phyloP scores from a whole-genome alignment of 2,797 vertebrate genomes.

The Hozukius guyotensis region DNA sequence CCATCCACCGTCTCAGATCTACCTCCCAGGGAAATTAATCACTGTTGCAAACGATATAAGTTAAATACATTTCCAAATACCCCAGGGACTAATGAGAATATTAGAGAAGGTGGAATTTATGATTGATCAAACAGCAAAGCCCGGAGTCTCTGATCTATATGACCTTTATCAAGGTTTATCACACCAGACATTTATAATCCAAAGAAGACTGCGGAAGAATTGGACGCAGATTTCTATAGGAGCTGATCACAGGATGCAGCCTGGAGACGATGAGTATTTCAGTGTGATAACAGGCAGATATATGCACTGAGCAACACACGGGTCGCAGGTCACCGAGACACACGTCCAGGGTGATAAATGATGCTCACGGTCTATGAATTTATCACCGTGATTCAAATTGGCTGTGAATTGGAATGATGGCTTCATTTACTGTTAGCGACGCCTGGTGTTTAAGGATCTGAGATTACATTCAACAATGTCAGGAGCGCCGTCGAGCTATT shows the following conservation, averaged over 20 bases:
- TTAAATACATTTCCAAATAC: slow-evolving; percentile 69
- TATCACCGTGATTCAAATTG: slow-evolving; percentile 34
- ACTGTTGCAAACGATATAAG: slow-evolving; percentile 61
- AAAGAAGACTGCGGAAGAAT: slow-evolving; percentile 7
- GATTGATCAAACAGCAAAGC: slow-evolving; percentile 61
- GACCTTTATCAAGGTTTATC: slow-evolving; percentile 62
- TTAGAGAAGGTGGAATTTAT: slow-evolving; percentile 41
- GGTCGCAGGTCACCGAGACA: slow-evolving; percentile 41
- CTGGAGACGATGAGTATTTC: slow-evolving; percentile 13
- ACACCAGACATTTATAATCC: slow-evolving; percentile 45
- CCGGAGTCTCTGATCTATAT: slow-evolving; percentile 41
- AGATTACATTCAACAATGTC: slow-evolving; percentile 57
- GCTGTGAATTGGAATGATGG: slow-evolving; percentile 41
- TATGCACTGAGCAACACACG: slow-evolving; percentile 20
- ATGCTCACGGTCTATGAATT: slow-evolving; percentile 21
- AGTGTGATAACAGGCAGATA: slow-evolving; percentile 34
- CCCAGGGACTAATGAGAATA: slow-evolving; percentile 54
- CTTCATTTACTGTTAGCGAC: slow-evolving; percentile 54
- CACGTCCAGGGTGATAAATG: slow-evolving; percentile 46
- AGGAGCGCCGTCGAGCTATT: slow-evolving; percentile 33
- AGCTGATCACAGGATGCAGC: slow-evolving; percentile 25
- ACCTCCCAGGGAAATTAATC: slow-evolving; percentile 66
- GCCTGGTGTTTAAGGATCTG: slow-evolving; percentile 33
- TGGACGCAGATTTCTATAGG: background rate
- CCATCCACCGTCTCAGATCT: slow-evolving; percentile 39